Evolutionary conservation across 2,888 invertebrate genomes (phyloP).

Genomic region (Diaphora mendica): DNA sequence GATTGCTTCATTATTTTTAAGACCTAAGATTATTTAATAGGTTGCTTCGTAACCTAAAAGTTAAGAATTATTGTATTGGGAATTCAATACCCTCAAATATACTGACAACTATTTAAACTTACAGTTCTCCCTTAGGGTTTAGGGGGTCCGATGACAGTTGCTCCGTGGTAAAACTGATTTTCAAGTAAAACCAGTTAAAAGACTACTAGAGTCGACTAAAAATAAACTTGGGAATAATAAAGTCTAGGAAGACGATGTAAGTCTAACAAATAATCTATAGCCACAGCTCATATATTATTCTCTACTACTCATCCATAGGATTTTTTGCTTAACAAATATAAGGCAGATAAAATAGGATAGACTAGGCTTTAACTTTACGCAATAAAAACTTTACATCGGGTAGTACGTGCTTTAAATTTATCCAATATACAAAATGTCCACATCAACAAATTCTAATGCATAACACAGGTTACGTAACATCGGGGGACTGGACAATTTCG

Average conservation of each 20-base stretch:
- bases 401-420: neutral
- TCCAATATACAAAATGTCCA: slow-evolving; percentile 7
- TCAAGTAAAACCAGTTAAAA: too few relatives aligned
- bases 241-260: too few relatives aligned
- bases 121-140: too few relatives aligned
- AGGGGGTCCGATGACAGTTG: too few relatives aligned
- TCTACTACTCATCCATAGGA: too few relatives aligned
- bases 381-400: neutral
- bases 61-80: neutral
- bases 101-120: too few relatives aligned
- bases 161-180: too few relatives aligned
- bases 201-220: too few relatives aligned
- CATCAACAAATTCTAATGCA: slow-evolving; percentile 29
- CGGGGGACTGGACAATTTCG: slow-evolving; percentile 18
- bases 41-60: neutral
- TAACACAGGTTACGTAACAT: slow-evolving; percentile 11
- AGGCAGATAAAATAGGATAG: neutral
- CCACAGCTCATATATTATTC: neutral
- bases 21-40: neutral
- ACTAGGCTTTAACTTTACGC: neutral
- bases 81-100: too few relatives aligned
- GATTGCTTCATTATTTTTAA: neutral
- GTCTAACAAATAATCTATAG: neutral
- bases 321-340: neutral
- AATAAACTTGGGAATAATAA: too few relatives aligned